Evolutionary conservation across 1,140 invertebrate species (phyloP), one percentile per base, ranked within the genome.

Genomic region (Manduca sexta): DNA sequence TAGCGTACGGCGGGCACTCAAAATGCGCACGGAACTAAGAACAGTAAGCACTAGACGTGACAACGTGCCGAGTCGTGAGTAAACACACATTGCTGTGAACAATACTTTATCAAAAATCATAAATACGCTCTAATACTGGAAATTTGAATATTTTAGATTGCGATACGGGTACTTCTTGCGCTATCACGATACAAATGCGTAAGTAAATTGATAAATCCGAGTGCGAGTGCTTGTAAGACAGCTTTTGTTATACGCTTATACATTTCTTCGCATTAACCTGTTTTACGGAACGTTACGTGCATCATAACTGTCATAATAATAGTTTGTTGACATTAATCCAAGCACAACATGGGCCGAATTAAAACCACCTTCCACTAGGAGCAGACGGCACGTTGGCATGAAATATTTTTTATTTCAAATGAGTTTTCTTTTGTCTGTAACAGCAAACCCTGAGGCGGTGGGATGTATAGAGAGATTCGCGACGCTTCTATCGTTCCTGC

Each of bases 381-480:
- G 18, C 38, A 18, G 11, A 17, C 4, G 21, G 8, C 4, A 8
- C 8, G 21, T 3, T 26, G 4, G 4, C 4, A 8, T 8, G 8
- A 26, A 26, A 26, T 26, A 26, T 26, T 26, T 26, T 26, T 26
- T 26, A 26, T 26, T 26, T 26, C 21, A 33, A 44, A 43, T 43
- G 4, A 1, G 38, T 60, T 56, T 57, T 13, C 40, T 56, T 51
- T 47, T 63, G 29, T 60, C 45, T 52, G 48, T 52, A 59, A 38
- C 77, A 88, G 87, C 87, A 49, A 88, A 89, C 58, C 88, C 88
- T 37, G 86, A 89, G 33, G 75, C 86, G 3, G 87, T 84, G 82
- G 89, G 89, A 50, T 90, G 88, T 57, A 92, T 97, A 63, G 96
- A 97, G 71, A 88, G 94, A 54, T 87, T 95, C 26, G 92, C 96